Evolutionary conservation across 1,140 invertebrate genomes (phyloP), one percentile per base, ranked within the genome.

Genomic region (Aculops lycopersici): DNA sequence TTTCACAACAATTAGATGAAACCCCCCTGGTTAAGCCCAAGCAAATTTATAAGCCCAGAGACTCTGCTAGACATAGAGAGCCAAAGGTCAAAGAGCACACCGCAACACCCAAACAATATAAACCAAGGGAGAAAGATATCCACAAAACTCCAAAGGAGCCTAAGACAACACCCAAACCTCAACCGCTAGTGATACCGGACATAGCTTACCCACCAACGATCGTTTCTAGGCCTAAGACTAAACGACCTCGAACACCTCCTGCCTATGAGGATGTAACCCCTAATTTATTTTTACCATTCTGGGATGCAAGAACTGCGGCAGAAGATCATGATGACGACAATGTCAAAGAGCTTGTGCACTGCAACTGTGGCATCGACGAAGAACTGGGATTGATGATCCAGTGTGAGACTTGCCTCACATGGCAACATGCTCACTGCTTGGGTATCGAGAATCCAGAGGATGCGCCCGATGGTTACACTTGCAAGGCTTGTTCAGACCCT

Each of bases 331-430:
- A 47, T 21, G 36, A 41, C 20, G 47, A 49, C 36, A 41, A 49
- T 24, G 35, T 45, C 20, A 53, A 58, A 50, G 78, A 84, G 60
- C 70, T 83, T 40, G 78, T 83, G 39, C 78, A 80, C 55, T 84
- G 79, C 54, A 67, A 69, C 17, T 83, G 78, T 65, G 65, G 66
- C 12, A 60, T 64, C 49, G 68, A 65, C 44, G 79, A 86, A 58
- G 81, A 88, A 57, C 79, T 83, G 55, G 81, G 80, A 3, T 58
- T 86, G 3, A 88, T 86, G 79, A 76, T 88, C 48, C 71, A 90
- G 63, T 90, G 83, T 58, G 83, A 90, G 53, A 60, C 83, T 17
- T 88, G 81, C 51, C 58, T 84, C 12, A 81, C 77, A 54, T 90
- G 81, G 83, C 81, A 88, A 55, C 81, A 88, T 55, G 79, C 76